Conservation (phyloP, 2,888 invertebrate genomes). For the Microplitis manilae region DNA sequence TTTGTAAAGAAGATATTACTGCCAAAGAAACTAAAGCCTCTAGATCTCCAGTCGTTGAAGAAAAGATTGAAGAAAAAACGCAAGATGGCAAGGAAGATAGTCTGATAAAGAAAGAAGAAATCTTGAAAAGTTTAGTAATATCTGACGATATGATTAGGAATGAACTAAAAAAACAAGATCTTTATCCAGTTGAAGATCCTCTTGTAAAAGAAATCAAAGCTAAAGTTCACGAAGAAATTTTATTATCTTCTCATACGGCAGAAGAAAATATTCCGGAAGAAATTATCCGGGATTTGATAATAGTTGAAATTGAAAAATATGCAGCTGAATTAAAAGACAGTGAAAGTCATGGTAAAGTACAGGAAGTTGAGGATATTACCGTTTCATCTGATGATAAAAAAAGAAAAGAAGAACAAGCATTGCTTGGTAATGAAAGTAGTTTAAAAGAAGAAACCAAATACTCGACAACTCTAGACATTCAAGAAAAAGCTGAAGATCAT, state of each 20-base stretch:
- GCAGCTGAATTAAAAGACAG: conserved; percentile 16
- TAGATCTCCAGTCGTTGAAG: too few relatives aligned
- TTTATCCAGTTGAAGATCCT: neutral
- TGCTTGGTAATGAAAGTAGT: too few relatives aligned
- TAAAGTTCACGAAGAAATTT: neutral
- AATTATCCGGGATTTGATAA: conserved; percentile 30
- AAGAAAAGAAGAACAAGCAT: too few relatives aligned
- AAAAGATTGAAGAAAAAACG: neutral
- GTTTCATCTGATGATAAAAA: too few relatives aligned
- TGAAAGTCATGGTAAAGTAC: neutral
- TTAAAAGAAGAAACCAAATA: too few relatives aligned
- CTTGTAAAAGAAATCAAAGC: neutral
- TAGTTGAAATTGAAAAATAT: conserved; percentile 28
- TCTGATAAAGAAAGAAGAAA: neutral
- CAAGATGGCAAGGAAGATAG: neutral
- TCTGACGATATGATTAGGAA: neutral
- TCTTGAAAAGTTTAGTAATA: neutral
- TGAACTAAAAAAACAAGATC: neutral
- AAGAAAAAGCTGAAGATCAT: too few relatives aligned
- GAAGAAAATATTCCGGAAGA: conserved; percentile 33
- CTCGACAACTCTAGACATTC: too few relatives aligned
- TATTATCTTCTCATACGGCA: neutral
- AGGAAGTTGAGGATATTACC: too few relatives aligned
- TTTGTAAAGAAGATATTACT: too few relatives aligned
- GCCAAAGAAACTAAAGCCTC: too few relatives aligned